Conservation (phyloP, 2,113 vertebrate genomes). For the Toxotes jaculatrix region DNA sequence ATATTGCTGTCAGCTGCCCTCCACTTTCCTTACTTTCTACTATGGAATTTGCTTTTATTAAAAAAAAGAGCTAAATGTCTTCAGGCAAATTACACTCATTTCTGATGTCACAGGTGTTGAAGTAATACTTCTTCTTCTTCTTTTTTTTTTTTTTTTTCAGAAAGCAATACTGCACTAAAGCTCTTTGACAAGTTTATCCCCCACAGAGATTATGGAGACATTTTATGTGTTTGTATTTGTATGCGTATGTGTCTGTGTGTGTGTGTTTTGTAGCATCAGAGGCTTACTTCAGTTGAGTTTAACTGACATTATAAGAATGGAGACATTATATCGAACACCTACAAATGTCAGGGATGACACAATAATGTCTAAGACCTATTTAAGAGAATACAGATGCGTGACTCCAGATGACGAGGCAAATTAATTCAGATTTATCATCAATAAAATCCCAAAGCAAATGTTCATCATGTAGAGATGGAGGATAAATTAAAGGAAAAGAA, state of each 20-base stretch:
- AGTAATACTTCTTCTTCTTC: conserved; percentile 4
- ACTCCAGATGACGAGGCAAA: too few relatives aligned
- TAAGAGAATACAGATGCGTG: not conserved
- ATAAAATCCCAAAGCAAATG: too few relatives aligned
- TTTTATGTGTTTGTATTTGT: not conserved
- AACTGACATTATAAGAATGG: not conserved
- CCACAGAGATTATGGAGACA: not conserved
- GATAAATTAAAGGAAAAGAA: too few relatives aligned
- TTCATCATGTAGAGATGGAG: too few relatives aligned
- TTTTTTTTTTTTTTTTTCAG: conserved; percentile 22
- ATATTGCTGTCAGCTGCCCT: conserved; percentile 27
- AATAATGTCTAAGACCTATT: not conserved
- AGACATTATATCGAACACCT: not conserved
- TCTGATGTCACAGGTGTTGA: conserved; percentile 20
- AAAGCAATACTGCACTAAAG: conserved; percentile 4
- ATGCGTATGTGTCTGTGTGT: not conserved
- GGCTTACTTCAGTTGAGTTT: not conserved
- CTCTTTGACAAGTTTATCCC: not conserved
- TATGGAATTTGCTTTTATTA: conserved; percentile 39
- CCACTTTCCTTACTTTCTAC: conserved; percentile 36
- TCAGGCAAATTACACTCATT: conserved; percentile 12
- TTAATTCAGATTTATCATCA: not conserved
- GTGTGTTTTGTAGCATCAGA: not conserved
- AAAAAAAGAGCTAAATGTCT: conserved; percentile 38
- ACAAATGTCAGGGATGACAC: not conserved